Evolutionary conservation across 2,797 vertebrate genomes (phyloP).

Genomic region (Natrix natrix): DNA sequence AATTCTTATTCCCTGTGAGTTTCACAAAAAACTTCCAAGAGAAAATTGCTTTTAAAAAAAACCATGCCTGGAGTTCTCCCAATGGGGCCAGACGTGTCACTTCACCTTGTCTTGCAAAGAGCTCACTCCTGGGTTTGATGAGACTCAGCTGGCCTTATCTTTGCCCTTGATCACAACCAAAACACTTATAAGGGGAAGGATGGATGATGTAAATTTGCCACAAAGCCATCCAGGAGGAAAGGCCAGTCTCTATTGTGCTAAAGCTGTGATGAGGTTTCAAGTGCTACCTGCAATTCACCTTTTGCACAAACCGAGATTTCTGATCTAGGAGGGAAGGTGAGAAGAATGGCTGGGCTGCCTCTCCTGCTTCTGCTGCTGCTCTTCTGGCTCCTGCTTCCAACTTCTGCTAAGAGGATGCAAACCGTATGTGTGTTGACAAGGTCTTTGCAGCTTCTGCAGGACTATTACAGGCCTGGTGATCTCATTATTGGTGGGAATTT

Average conservation of each 20-base stretch:
- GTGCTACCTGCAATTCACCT: not conserved
- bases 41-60: not conserved
- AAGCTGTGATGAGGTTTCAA: not conserved
- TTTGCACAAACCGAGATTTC: not conserved
- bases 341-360: not conserved
- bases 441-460: not conserved
- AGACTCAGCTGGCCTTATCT: not conserved
- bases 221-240: not conserved
- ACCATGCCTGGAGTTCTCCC: not conserved
- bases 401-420: not conserved
- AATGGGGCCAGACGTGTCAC: not conserved
- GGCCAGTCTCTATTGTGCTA: not conserved
- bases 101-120: not conserved
- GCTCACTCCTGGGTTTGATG: not conserved
- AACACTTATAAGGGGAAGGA: not conserved
- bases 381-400: not conserved
- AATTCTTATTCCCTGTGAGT: not conserved
- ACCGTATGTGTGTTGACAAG: not conserved
- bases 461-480: not conserved
- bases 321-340: not conserved
- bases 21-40: not conserved
- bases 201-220: not conserved
- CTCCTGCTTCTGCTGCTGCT: rapidly evolving
- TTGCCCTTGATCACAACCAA: not conserved
- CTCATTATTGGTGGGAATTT: not conserved